Evolutionary conservation across 2,888 invertebrate genomes (phyloP).

Genomic region (Melinopterus prodromus): DNA sequence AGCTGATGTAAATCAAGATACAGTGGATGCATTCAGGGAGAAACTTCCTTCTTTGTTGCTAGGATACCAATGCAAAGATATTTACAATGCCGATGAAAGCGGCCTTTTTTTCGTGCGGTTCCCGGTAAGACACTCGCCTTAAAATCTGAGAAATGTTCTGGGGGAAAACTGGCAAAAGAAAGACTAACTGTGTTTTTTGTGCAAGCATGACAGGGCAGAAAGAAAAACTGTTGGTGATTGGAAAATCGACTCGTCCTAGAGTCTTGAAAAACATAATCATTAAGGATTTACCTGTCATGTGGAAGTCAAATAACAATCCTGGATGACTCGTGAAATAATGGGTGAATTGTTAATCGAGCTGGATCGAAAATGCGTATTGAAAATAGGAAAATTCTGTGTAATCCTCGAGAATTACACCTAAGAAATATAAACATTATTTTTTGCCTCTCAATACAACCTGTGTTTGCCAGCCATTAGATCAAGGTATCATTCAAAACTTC

Average conservation of each 20-base stretch:
- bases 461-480: slow-evolving; percentile 28
- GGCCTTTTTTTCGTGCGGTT: slow-evolving; percentile 48
- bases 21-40: slow-evolving; percentile 39
- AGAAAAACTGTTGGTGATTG: slow-evolving; percentile 15
- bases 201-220: slow-evolving; percentile 39
- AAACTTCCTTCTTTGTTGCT: slow-evolving; percentile 40
- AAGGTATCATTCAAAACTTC: slow-evolving; percentile 32
- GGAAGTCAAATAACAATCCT: slow-evolving; percentile 25
- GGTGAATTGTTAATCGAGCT: slow-evolving; percentile 13
- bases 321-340: slow-evolving; percentile 20
- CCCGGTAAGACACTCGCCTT: slow-evolving; percentile 46
- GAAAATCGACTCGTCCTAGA: slow-evolving; percentile 18
- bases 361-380: slow-evolving; percentile 30
- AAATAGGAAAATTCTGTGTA: slow-evolving; percentile 27
- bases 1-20: slow-evolving; percentile 42
- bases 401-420: slow-evolving; percentile 16
- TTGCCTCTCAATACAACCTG: slow-evolving; percentile 28
- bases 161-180: slow-evolving; percentile 48
- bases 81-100: slow-evolving; percentile 47
- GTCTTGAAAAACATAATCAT: slow-evolving; percentile 25
- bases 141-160: slow-evolving; percentile 46
- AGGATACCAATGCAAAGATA: slow-evolving; percentile 39
- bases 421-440: slow-evolving; percentile 32
- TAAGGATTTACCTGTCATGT: slow-evolving; percentile 27
- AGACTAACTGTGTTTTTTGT: slow-evolving; percentile 46